Evolutionary conservation across 2,888 invertebrate genomes (phyloP), one percentile per base, ranked within the genome.

Genomic region (Orchesella flavescens): DNA sequence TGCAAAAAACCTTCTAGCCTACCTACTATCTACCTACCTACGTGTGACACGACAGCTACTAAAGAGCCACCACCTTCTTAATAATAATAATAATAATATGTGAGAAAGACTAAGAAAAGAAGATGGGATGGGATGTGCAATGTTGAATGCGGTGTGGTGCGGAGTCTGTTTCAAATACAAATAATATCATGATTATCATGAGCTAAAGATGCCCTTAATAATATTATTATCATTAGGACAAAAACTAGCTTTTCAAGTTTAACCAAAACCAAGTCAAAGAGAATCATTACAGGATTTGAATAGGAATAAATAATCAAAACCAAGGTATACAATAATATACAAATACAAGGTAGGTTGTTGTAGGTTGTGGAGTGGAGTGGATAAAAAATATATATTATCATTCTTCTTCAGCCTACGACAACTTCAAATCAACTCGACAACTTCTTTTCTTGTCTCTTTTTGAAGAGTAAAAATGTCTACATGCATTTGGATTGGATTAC

Each of bases 181-280:
- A 61, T 21, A 34, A 34, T 34, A 65, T 43, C 65, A 59, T 7
- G 13, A 46, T 7, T 10, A 46, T 13, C 9, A 17, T 15, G 21
- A 4, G 34, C 34, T 34, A 65, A 21, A 34, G 43, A 43, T 65
- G 65, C n/a, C 43, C 65, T 34, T 65, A 43, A 61, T 59, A 59
- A 21, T 65, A 44, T n/a, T 44, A 43, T 43, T 44, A 65, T 65
- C 65, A 44, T 43, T 65, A 65, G n/a, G 34, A 9, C 44, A 65
- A 65, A 44, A 65, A 65, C 65, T 43, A 65, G 65, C 65, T 65
- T 65, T 65, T 65, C 65, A 65, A 65, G 65, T 65, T 65, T 13
- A 65, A n/a, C 44, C n/a, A 44, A 65, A 17, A 21, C n/a, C n/a
- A n/a, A 59, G 23, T 21, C 59, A 59, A 55, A 5, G 55, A 7